Evolutionary conservation across 1,140 invertebrate genomes (phyloP), one percentile per base, ranked within the genome.

Genomic region (Heliconius eleuchia): DNA sequence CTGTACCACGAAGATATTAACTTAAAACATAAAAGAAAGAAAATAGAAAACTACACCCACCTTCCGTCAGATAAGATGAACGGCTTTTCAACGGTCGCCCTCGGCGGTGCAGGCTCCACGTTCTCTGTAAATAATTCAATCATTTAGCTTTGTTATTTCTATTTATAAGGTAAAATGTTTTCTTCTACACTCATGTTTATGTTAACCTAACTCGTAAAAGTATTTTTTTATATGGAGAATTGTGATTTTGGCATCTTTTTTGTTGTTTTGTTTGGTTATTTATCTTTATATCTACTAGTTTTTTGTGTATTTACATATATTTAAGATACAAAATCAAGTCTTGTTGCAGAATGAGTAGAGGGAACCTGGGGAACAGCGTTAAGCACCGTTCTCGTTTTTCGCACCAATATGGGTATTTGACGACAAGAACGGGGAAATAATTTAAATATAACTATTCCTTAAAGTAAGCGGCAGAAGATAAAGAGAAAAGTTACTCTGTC

Each of bases 21-120:
- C 42, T 16, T 16, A 4, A 18, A 34, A 37, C 0, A 37, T 71
- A 71, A 42, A 39, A 72, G 13, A 11, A 71, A 71, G 37, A 19
- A 19, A 66, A 73, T 46, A 73, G 30, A 52, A 72, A 37, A 1
- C 71, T 1, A 1, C 52, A 0, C 86, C 89, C 78, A 95, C 94
- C 90, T 95, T 71, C 98, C 97, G 75, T 96, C 96, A 18, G 96
- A 96, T 8, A 96, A 90, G 9, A 97, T 86, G 77, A 96, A 96
- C 0, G 96, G 96, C 82, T 96, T 96, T 77, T 96, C 96, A 2
- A 96, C 95, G 1, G 88, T 85, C 0, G 92, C 94, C 13, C 91
- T 90, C 16, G 95, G 95, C 19, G 93, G 87, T 11, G 83, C 84
- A 2, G 86, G 74, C 76, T 91, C 92, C 52, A 84, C 73, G 75